A percentile compares a stretch with the other conserved stretches of the same genome.
These are phyloP conservation scores for Corapipo altera DNA, from an alignment of 2,113 vertebrate genomes.

Conservation along the genomic window DNA sequence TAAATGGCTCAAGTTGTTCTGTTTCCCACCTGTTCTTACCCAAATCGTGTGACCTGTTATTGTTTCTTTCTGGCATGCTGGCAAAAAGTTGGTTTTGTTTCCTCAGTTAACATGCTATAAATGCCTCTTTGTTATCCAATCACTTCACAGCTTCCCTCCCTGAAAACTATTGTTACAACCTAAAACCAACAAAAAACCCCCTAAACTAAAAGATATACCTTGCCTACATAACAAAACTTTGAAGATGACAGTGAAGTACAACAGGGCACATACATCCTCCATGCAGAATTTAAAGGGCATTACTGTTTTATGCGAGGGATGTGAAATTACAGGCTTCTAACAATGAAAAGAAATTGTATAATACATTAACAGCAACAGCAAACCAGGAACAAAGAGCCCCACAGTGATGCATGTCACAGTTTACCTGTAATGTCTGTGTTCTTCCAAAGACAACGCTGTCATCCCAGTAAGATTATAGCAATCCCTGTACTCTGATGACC, in stretches of 20 bases:
- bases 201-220: background rate
- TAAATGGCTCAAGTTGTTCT: background rate
- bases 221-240: background rate
- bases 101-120: background rate
- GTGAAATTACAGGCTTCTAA: background rate
- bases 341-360: background rate
- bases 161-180: background rate
- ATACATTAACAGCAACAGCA: background rate
- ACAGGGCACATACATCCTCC: background rate
- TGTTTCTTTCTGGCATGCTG: background rate
- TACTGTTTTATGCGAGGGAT: background rate
- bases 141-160: background rate
- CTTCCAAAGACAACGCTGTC: background rate
- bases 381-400: background rate
- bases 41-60: fast-evolving
- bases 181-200: background rate
- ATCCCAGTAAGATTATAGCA: background rate
- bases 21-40: background rate
- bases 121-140: background rate
- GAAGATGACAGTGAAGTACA: background rate
- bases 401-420: background rate
- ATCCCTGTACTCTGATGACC: background rate
- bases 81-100: background rate
- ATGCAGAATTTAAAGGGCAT: background rate
- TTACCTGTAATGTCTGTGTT: background rate